Evolutionary conservation across 2,888 invertebrate genomes (phyloP).

Genomic region (Nephrotoma guestfalica): DNA sequence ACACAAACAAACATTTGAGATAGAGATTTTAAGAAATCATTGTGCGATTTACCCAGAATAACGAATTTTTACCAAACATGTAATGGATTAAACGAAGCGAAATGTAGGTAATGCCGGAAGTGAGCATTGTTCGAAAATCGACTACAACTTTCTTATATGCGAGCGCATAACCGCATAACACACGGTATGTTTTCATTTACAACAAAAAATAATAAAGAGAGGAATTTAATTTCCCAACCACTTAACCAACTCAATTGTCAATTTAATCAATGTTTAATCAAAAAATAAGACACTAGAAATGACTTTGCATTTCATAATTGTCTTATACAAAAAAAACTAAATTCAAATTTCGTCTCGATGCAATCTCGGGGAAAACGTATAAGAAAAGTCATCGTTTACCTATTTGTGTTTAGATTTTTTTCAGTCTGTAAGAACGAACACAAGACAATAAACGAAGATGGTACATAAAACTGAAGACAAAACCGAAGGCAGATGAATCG

Average conservation of each 20-base stretch:
- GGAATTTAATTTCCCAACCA: not conserved
- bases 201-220: not conserved
- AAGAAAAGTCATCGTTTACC: not conserved
- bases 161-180: too few species aligned
- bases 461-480: not conserved
- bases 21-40: too few species aligned
- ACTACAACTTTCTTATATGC: too few species aligned
- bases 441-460: not conserved
- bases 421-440: not conserved
- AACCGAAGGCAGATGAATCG: not conserved
- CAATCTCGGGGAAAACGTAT: not conserved
- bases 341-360: not conserved
- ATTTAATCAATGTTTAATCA: not conserved
- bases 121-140: too few species aligned
- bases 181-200: too few species aligned
- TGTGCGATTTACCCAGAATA: too few species aligned
- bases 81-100: too few species aligned
- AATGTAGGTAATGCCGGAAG: too few species aligned
- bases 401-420: not conserved
- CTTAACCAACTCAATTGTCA: not conserved
- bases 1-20: too few species aligned
- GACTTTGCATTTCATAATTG: not conserved
- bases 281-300: not conserved
- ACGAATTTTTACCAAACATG: too few species aligned
- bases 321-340: not conserved